Conservation (phyloP, 2,797 vertebrate genomes). For the Aldrovandia affinis region DNA sequence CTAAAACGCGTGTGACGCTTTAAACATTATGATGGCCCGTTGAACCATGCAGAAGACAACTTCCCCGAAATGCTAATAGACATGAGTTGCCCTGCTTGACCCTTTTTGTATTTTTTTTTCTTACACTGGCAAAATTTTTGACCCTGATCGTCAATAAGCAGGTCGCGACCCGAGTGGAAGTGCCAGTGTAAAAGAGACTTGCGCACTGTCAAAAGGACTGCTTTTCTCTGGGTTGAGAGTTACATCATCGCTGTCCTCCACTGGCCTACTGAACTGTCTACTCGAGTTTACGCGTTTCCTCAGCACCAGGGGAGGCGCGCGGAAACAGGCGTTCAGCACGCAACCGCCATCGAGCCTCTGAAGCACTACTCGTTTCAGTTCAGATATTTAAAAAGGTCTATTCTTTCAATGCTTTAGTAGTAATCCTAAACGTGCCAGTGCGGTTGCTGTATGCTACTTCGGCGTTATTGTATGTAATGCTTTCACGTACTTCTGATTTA, state of each 20-base stretch:
- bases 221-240: constrained; percentile 57
- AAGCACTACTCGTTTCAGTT: not conserved
- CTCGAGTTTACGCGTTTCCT: constrained; percentile 60
- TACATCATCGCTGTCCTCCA: constrained; percentile 75
- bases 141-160: constrained; percentile 27
- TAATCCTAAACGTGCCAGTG: not conserved
- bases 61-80: constrained; percentile 3
- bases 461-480: not conserved
- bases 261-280: constrained; percentile 77
- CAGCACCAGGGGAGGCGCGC: constrained; percentile 52
- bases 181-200: not conserved
- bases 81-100: constrained; percentile 5
- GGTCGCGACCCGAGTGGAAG: constrained; percentile 19
- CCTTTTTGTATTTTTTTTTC: constrained; percentile 7
- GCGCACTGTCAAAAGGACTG: constrained; percentile 11
- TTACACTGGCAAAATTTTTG: constrained; percentile 26
- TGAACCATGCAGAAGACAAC: not conserved
- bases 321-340: constrained; percentile 15
- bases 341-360: not conserved
- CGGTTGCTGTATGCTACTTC: not conserved
- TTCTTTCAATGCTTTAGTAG: not conserved
- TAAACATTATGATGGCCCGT: not conserved
- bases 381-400: not conserved
- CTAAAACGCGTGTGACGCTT: not conserved
- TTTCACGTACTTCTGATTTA: not conserved